Conservation (phyloP, 2,888 invertebrate species). For the Epistrophe grossulariae region DNA sequence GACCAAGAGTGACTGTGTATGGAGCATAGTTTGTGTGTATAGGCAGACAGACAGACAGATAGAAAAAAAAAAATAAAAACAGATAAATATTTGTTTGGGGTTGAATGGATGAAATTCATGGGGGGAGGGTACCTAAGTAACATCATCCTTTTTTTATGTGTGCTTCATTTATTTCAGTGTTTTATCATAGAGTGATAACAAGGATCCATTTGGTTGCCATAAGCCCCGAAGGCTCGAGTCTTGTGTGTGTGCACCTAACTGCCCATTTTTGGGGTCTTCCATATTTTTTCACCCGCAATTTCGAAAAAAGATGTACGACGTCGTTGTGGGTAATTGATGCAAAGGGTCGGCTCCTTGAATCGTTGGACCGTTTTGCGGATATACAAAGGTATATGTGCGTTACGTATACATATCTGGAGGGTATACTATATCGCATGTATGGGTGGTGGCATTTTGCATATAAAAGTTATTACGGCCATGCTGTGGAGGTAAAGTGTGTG, state of each 20-base stretch:
- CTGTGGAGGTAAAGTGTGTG: conserved; percentile 36
- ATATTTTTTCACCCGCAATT: conserved; percentile 28
- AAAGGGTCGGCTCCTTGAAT: conserved; percentile 57
- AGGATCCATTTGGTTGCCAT: conserved; percentile 73
- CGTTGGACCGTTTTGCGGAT: conserved; percentile 28
- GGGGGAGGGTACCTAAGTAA: conserved; percentile 5
- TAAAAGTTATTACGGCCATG: conserved; percentile 31
- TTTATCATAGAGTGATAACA: conserved; percentile 75
- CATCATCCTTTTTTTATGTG: conserved; percentile 43
- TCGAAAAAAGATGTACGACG: conserved; percentile 68
- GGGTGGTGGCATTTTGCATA: conserved; percentile 58
- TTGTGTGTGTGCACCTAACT: conserved; percentile 41
- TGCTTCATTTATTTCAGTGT: conserved; percentile 66
- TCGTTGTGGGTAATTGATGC: conserved; percentile 75
- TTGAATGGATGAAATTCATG: neutral
- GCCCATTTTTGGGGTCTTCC: conserved; percentile 62
- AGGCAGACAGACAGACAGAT: conserved; percentile 27
- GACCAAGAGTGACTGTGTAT: conserved; percentile 51
- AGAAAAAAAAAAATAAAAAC: conserved; percentile 27
- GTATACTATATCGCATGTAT: neutral
- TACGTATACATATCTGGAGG: conserved; percentile 3
- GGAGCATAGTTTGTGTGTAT: no score
- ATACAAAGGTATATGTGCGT: neutral
- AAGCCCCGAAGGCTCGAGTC: conserved; percentile 62
- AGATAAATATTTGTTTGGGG: conserved; percentile 33